Base-by-base conservation (phyloP, 2,113 vertebrate species). In the Oceanites oceanicus region DNA sequence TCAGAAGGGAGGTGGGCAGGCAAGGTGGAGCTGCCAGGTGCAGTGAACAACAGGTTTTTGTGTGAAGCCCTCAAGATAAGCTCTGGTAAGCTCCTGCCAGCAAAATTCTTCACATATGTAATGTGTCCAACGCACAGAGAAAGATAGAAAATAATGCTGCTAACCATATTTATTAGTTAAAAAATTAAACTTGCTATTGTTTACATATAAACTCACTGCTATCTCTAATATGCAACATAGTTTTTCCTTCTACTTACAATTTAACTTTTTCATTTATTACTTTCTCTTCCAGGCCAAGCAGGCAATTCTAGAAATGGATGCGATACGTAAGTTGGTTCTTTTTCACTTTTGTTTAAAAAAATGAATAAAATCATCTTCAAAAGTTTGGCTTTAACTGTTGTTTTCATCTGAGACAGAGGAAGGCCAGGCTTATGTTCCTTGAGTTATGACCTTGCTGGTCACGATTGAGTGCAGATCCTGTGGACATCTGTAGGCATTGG, bases 251-350 rank as follows among this genome's bases (percentile, higher is more conserved):
- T 62, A 25, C 22, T 86, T 83, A 18, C 1, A n/a, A 44, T 58
- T 88, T 66, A 73, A 65, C 18, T 47, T 68, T 23, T 82, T 81
- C 11, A 55, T 82, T 56, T 76, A 9, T 71, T 29, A 13, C 84
- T 86, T 79, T 67, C 19, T 97, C 62, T 98, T 98, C 38, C 96
- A 99, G 99, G 99, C 99, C 92, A 99, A 99, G 86, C 99, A 99
- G 98, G 99, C 99, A 44, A 99, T 99, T 98, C 97, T 99, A 42
- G 99, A 99, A 97, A 99, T 99, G 99, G 99, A 99, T 97, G 99
- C 99, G 49, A 98, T 99, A 92, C 98, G 99, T 99, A 98, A 99
- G 99, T 99, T 92, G 58, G 3, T 45, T 71, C 42, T 72, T 72
- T 84, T 79, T 84, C 12, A 23, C n/a, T 89, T 92, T 34, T 18